phyloP scores from a whole-genome alignment of 2,888 invertebrate species.

The Bellardia pandia region DNA sequence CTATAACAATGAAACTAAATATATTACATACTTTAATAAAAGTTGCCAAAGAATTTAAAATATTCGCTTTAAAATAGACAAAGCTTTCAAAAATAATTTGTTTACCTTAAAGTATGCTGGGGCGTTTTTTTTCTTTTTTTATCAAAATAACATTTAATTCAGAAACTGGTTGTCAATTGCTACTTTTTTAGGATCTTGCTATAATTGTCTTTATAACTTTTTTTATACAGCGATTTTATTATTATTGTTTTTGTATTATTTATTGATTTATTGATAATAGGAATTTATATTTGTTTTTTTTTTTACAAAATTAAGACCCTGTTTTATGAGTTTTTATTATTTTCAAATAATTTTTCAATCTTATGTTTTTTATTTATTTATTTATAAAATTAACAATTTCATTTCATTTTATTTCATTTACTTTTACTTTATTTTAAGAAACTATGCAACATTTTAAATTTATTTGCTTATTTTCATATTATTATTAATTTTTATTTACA shows the following conservation, averaged over 20 bases:
- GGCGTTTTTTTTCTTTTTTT: neutral
- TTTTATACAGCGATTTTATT: constrained; percentile 4
- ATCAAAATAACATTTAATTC: constrained; percentile 1
- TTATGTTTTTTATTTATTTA: constrained; percentile 36
- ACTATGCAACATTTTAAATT: constrained; percentile 58
- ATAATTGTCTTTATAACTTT: constrained; percentile 33
- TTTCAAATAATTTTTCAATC: constrained; percentile 20
- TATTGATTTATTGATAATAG: neutral
- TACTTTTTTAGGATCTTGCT: constrained; percentile 8
- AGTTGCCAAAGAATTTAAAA: too few relatives aligned
- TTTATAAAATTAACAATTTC: constrained; percentile 66
- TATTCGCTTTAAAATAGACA: too few relatives aligned
- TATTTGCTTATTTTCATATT: constrained; percentile 34
- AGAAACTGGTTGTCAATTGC: neutral
- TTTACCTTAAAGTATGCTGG: constrained; percentile 16
- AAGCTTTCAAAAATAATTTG: too few relatives aligned
- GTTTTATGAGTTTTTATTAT: constrained; percentile 44
- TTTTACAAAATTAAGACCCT: constrained; percentile 66
- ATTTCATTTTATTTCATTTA: neutral
- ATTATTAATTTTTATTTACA: constrained; percentile 63
- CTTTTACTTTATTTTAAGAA: constrained; percentile 45
- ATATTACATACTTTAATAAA: too few relatives aligned
- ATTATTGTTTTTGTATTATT: constrained; percentile 12
- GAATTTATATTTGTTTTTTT: constrained; percentile 6
- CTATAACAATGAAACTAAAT: too few relatives aligned